Evolutionary conservation across 2,888 invertebrate genomes (phyloP).

Genomic region (Apoda limacodes): DNA sequence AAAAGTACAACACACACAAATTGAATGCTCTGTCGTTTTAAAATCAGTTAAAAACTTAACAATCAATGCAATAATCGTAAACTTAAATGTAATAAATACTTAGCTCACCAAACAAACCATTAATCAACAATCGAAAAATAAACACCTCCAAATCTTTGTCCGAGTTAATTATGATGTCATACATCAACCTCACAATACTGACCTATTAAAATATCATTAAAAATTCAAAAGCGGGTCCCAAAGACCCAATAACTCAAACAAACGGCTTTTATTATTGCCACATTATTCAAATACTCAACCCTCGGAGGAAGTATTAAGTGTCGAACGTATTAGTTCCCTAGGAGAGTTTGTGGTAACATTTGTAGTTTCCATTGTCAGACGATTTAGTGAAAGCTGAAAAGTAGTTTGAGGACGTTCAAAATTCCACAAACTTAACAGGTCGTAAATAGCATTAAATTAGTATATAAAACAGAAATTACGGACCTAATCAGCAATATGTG

Average conservation of each 20-base stretch:
- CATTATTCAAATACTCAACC: constrained; percentile 43
- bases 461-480: too few relatives aligned
- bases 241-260: constrained; percentile 38
- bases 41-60: too few relatives aligned
- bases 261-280: constrained; percentile 35
- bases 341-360: constrained; percentile 28
- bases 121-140: too few relatives aligned
- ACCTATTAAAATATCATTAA: constrained; percentile 41
- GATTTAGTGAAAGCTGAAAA: constrained; percentile 3
- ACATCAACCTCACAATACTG: constrained; percentile 41
- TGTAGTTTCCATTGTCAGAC: constrained; percentile 26
- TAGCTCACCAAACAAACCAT: too few relatives aligned
- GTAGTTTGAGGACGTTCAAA: too few relatives aligned
- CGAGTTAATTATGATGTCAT: constrained; percentile 61
- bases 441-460: too few relatives aligned
- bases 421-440: too few relatives aligned
- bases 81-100: too few relatives aligned
- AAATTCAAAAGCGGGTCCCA: constrained; percentile 24
- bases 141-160: constrained; percentile 25
- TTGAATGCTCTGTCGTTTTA: too few relatives aligned
- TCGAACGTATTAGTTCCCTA: constrained; percentile 53
- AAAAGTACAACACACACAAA: too few relatives aligned
- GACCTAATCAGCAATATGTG: too few relatives aligned
- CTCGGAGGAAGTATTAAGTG: constrained; percentile 59
- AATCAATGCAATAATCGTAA: too few relatives aligned